Evolutionary conservation across 2,888 invertebrate genomes (phyloP).

Genomic region (Tubulanus polymorphus): DNA sequence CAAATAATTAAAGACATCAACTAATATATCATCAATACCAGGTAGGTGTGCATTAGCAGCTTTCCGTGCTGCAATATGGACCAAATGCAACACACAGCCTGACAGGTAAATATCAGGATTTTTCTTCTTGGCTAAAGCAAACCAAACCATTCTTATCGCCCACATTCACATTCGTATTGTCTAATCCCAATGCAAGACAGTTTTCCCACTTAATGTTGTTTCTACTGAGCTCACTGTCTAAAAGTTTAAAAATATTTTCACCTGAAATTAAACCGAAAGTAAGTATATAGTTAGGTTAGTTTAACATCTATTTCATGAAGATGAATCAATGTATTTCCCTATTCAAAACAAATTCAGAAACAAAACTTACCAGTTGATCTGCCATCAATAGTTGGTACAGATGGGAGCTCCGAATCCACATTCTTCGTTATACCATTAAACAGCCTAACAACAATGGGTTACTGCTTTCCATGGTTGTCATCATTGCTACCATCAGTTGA

Average conservation of each 20-base stretch:
- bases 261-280: conserved; percentile 7
- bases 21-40: conserved; percentile 8
- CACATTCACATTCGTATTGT: conserved; percentile 21
- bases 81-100: conserved; percentile 17
- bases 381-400: too few relatives aligned
- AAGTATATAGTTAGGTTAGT: too few relatives aligned
- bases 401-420: too few relatives aligned
- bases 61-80: conserved; percentile 21
- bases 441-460: too few relatives aligned
- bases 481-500: too few relatives aligned
- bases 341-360: too few relatives aligned
- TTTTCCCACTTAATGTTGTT: conserved; percentile 15
- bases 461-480: too few relatives aligned
- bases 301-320: too few relatives aligned
- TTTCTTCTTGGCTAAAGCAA: conserved; percentile 14
- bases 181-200: conserved; percentile 20
- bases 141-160: conserved; percentile 16
- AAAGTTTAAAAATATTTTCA: conserved; percentile 6
- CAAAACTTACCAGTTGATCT: too few relatives aligned
- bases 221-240: background rate
- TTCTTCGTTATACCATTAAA: too few relatives aligned
- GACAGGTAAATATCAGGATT: conserved; percentile 14
- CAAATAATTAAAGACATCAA: conserved; percentile 10
- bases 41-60: conserved; percentile 8
- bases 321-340: too few relatives aligned